Evolutionary conservation across 2,888 invertebrate species (phyloP).

Genomic region (Sinodicranocentrus sp.): DNA sequence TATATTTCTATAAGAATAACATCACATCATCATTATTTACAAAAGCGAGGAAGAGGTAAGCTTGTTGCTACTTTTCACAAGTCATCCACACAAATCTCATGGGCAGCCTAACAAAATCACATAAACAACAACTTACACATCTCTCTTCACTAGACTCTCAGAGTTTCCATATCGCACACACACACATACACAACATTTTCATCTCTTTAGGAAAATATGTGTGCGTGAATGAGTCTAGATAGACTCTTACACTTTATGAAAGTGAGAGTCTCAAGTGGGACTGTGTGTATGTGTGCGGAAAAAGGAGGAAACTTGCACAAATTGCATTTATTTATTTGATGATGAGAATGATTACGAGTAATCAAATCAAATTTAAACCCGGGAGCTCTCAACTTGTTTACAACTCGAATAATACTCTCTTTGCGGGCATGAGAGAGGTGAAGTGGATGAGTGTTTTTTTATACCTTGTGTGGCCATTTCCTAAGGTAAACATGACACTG

Average conservation of each 20-base stretch:
- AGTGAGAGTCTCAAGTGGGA: conserved; percentile 15
- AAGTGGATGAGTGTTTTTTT: background rate
- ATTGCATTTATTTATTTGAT: conserved; percentile 69
- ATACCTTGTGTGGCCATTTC: no score
- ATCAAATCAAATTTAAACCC: conserved; percentile 69
- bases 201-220: background rate
- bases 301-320: conserved; percentile 66
- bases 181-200: background rate
- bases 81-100: conserved; percentile 57
- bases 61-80: conserved; percentile 40
- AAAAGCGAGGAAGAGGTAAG: background rate
- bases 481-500: background rate
- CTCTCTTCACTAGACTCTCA: no score
- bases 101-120: conserved; percentile 66
- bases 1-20: conserved; percentile 29
- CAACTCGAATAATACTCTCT: conserved; percentile 60
- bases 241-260: no score
- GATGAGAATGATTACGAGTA: conserved; percentile 69
- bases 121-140: conserved; percentile 39
- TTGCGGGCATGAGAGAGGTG: conserved; percentile 55
- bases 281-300: conserved; percentile 16
- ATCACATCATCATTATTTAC: conserved; percentile 46
- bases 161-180: no score
- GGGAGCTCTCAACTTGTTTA: background rate
- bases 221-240: background rate